A percentile compares a stretch with the other conserved stretches of the same genome.
Conservation (phyloP, 2,888 invertebrate species). For the Callyntrura sp. region DNA sequence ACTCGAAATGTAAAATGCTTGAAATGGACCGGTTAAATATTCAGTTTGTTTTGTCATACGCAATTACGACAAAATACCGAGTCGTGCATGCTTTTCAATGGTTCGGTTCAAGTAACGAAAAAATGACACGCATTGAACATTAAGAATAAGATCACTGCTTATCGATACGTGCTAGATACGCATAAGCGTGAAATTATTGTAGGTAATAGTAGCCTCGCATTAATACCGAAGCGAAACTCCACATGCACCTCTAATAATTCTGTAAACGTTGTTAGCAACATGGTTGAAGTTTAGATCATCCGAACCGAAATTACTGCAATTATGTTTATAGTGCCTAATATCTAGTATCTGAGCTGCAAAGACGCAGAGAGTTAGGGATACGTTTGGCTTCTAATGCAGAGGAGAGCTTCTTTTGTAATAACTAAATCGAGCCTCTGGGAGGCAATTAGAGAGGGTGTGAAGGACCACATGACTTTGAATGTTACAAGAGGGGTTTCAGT, state of each 20-base stretch:
- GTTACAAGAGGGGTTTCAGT: background rate
- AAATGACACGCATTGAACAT: slow-evolving; percentile 4
- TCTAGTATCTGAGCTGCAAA: background rate
- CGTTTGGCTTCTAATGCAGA: too few relatives aligned
- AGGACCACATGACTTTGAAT: slow-evolving; percentile 6
- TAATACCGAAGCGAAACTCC: too few relatives aligned
- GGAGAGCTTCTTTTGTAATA: background rate
- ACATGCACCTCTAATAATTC: too few relatives aligned
- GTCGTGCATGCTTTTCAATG: too few relatives aligned
- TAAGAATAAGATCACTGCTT: background rate
- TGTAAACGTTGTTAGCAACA: too few relatives aligned
- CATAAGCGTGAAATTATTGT: too few relatives aligned
- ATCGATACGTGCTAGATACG: background rate
- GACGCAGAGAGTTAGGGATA: background rate
- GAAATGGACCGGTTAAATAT: background rate
- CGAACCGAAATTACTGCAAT: background rate
- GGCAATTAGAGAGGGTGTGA: slow-evolving; percentile 6
- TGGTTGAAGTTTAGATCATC: background rate
- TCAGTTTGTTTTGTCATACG: background rate
- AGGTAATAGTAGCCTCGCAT: too few relatives aligned
- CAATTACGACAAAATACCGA: background rate
- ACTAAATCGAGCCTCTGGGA: slow-evolving; percentile 42
- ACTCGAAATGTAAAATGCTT: slow-evolving; percentile 5
- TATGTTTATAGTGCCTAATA: background rate
- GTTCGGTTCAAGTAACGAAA: background rate